These are phyloP conservation scores for Dolichallabes microphthalmus DNA, from an alignment of 2,113 vertebrate genomes.

Conservation along the genomic window DNA sequence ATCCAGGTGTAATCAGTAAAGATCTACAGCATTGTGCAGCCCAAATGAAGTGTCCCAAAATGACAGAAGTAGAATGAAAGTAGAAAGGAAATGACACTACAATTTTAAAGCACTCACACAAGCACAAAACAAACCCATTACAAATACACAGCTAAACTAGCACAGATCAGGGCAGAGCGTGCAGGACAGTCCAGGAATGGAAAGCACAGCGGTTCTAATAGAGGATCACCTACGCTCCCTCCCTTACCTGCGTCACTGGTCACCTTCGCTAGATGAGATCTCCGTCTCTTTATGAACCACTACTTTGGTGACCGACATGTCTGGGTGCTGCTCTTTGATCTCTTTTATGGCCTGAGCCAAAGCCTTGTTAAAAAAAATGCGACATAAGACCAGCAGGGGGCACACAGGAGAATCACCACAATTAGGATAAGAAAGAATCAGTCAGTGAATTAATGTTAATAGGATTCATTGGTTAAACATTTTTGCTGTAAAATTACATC, in stretches of 20 bases:
- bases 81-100: slow-evolving; percentile 7
- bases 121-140: neutral
- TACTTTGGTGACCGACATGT: slow-evolving; percentile 99
- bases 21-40: neutral
- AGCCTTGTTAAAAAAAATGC: slow-evolving; percentile 82
- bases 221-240: neutral
- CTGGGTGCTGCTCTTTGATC: slow-evolving; percentile 99
- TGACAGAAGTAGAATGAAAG: neutral
- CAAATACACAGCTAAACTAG: slow-evolving; percentile 16
- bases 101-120: slow-evolving; percentile 4
- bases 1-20: neutral
- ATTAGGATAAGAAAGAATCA: slow-evolving; percentile 63
- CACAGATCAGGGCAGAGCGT: neutral
- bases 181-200: neutral
- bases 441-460: slow-evolving; percentile 47
- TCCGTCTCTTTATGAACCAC: slow-evolving; percentile 99
- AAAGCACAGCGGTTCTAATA: neutral
- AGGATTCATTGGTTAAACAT: neutral
- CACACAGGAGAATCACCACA: slow-evolving; percentile 83
- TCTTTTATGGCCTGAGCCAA: slow-evolving; percentile 99
- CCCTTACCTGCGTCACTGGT: slow-evolving; percentile 97
- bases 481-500: neutral
- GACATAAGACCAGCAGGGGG: slow-evolving; percentile 77
- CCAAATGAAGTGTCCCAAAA: neutral
- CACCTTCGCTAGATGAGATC: slow-evolving; percentile 93